phyloP scores from a whole-genome alignment of 92 coral and sea anemone species.

The Epizoanthus stellaris region DNA sequence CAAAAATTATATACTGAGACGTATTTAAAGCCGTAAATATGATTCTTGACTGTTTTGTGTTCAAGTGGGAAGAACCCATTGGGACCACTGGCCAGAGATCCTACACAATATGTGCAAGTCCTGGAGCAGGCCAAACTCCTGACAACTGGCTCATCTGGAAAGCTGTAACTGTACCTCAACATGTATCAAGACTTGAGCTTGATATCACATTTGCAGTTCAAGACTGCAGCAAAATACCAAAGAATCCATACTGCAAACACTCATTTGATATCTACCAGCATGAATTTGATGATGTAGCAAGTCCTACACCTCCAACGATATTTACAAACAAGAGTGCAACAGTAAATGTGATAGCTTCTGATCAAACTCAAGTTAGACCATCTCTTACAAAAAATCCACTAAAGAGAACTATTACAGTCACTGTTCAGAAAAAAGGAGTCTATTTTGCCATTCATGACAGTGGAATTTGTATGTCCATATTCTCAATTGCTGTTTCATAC shows the following conservation, averaged over 20 bases:
- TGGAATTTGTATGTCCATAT: slow-evolving; percentile 27
- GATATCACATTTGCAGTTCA: slow-evolving; percentile 25
- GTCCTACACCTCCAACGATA: neutral
- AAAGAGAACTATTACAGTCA: neutral
- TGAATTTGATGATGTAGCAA: neutral
- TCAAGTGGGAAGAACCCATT: slow-evolving; percentile 24
- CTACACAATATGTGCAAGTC: slow-evolving; percentile 14
- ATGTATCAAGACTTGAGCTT: slow-evolving; percentile 21
- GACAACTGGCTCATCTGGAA: slow-evolving; percentile 24
- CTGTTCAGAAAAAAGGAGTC: slow-evolving; percentile 11
- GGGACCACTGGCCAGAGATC: slow-evolving; percentile 14
- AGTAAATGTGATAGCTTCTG: neutral
- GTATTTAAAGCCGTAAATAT: too few species aligned
- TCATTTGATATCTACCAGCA: slow-evolving; percentile 10
- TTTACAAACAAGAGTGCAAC: neutral
- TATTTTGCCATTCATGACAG: slow-evolving; percentile 23
- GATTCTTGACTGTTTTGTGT: neutral
- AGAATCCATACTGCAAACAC: neutral
- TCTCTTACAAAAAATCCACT: neutral
- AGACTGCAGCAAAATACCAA: neutral
- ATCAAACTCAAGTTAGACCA: slow-evolving; percentile 7
- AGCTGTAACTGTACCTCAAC: neutral
- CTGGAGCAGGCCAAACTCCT: neutral
- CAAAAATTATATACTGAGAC: too few species aligned
- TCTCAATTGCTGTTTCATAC: slow-evolving; percentile 33